Base-by-base conservation (phyloP, 2,113 vertebrate species). In the Lepidothrix coronata region DNA sequence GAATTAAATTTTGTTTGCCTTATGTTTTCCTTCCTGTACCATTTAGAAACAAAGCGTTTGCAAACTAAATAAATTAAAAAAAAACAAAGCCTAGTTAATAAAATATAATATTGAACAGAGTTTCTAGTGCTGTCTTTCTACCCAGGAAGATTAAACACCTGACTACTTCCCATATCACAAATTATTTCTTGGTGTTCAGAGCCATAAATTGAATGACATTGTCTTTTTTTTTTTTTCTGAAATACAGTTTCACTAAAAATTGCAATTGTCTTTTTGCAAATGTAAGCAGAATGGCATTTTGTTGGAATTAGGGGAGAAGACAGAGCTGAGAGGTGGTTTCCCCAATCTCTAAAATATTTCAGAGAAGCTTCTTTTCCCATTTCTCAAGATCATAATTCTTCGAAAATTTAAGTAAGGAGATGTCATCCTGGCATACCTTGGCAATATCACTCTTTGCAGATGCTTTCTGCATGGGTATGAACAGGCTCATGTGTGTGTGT, bases 41-140 rank as follows among this genome's bases (percentile, higher is more conserved):
- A 41, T 70, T 95, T 76, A 79, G 58, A 91, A 91, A 61, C 14
- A 95, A 87, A 85, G n/a, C 84, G 67, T 71, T 92, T 89, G 24
- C 33, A 57, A 96, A 84, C 16, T 63, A 52, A 57, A 75, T 75
- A 59, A 65, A 80, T 79, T 61, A 48, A 5, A 24, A 31, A 58
- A 41, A 68, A 80, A 58, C 4, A 11, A 35, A 59, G 22, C 33
- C 25, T 80, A 51, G 46, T 72, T 87, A 46, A 41, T 18, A 68
- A 88, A 85, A 72, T 54, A 18, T 23, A 78, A 61, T 48, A 49
- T 23, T 51, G 72, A 54, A 61, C 23, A 39, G 19, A 46, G 73
- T 9, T 76, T 85, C 76, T 79, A 76, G 49, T 83, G 31, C 23
- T 61, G 6, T 41, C 14, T 93, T 85, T 89, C 78, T 84, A 3